phyloP scores from a whole-genome alignment of 1,140 invertebrate genomes.

The Aphaenogaster ashmeadi region DNA sequence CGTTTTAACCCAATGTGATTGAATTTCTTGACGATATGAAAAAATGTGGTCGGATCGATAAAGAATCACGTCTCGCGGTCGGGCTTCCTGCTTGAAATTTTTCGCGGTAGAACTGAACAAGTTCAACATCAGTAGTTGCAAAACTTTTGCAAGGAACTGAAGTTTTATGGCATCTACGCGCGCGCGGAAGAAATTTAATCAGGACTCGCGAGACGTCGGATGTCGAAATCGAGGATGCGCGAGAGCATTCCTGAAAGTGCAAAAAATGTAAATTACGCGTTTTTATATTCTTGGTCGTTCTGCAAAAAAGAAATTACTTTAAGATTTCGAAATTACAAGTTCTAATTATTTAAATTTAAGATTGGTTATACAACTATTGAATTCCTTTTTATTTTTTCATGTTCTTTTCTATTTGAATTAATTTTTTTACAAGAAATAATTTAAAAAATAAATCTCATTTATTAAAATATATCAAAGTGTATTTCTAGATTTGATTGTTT shows the following conservation, averaged over 20 bases:
- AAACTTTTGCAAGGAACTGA: conserved; percentile 21
- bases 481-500: background rate
- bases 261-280: conserved; percentile 51
- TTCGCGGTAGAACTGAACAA: background rate
- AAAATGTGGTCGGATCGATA: background rate
- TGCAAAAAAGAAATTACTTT: background rate
- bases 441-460: background rate
- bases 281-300: conserved; percentile 26
- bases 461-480: background rate
- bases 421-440: background rate
- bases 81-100: conserved; percentile 19
- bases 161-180: conserved; percentile 32
- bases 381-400: background rate
- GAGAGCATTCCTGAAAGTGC: conserved; percentile 53
- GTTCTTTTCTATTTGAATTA: background rate
- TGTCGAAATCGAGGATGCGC: conserved; percentile 18
- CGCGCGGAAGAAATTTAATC: conserved; percentile 34
- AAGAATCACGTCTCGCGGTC: background rate
- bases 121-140: background rate
- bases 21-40: background rate
- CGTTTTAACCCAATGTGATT: background rate
- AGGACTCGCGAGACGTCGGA: conserved; percentile 11
- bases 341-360: background rate
- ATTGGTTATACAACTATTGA: background rate
- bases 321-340: background rate